Evolutionary conservation across 35 echinoderm and acorn worm genomes (phyloP), one percentile per base, ranked within the genome.

Genomic region (Chiridota heheva): DNA sequence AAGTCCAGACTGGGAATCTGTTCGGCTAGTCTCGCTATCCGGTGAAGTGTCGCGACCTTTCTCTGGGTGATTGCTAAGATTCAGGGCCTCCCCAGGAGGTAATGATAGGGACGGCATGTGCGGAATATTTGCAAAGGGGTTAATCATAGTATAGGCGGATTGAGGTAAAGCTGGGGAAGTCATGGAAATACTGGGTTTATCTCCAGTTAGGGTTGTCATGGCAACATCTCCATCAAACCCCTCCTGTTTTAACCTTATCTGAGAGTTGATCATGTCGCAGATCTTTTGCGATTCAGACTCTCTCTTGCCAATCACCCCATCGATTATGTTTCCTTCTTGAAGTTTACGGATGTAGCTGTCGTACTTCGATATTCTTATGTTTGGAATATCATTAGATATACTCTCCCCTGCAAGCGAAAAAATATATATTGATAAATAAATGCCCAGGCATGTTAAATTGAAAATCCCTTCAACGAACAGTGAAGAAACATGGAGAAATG

Each of bases 301-400:
- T 6, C 83, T 75, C 20, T 87, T 88, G 18, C 88, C 88, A 12
- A 96, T 96, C 61, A 96, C 78, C 58, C 90, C 86, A 46, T 90
- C 68, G 34, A 96, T 96, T 1, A 87, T 86, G 68, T 96, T 82
- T 24, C 92, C 92, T 30, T 91, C 83, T 83, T 92, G 84, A 29
- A 98, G 81, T 76, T 91, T 82, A 67, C 87, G 90, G 42, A 98
- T 98, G 42, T 91, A 98, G 76, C 89, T 91, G 69, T 98, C 95
- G 36, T 97, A 98, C 49, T 98, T 98, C 29, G 95, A 98, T 7
- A 91, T 87, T 28, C 95, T 59, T 13, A 81, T 36, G 36, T 85
- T 95, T 1, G 91, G 86, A 25, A 95, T 77, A 61, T 95, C 91
- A 55, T 89, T 83, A 18, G 85, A 84, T 18, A 89, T 95, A 42